Conservation (phyloP, 1,140 invertebrate species). For the Aradophagus sp. region DNA sequence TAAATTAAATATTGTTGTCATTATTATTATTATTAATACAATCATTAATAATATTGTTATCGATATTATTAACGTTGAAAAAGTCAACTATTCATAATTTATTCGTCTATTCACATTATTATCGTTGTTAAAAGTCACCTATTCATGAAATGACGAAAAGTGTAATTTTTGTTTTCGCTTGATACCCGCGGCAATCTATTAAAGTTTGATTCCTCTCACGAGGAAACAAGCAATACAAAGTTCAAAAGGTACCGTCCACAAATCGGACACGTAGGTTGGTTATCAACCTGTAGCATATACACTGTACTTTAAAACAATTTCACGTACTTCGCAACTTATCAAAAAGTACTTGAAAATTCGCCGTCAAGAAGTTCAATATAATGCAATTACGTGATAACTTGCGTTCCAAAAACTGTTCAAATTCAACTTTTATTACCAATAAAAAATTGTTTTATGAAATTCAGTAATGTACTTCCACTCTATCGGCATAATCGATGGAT, state of each 20-base stretch:
- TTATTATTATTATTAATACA: no score
- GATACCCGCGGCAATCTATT: slow-evolving; percentile 44
- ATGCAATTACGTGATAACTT: slow-evolving; percentile 42
- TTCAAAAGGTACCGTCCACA: slow-evolving; percentile 53
- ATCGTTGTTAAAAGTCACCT: no score
- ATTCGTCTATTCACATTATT: no score
- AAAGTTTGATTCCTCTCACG: slow-evolving; percentile 54
- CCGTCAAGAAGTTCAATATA: slow-evolving; percentile 34
- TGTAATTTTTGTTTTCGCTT: slow-evolving; percentile 26
- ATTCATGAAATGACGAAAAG: no score
- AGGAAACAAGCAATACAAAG: slow-evolving; percentile 55
- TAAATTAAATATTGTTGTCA: no score
- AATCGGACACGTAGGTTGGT: slow-evolving; percentile 51
- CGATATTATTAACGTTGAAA: no score
- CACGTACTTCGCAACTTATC: slow-evolving; percentile 50
- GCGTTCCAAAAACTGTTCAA: slow-evolving; percentile 11
- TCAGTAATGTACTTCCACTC: no score
- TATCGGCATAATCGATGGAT: no score
- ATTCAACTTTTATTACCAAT: slow-evolving; percentile 18
- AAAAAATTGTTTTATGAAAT: background rate
- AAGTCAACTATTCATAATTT: no score
- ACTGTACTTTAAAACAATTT: slow-evolving; percentile 51
- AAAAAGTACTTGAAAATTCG: slow-evolving; percentile 48
- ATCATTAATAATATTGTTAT: no score
- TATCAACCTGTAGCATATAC: slow-evolving; percentile 55